These are phyloP conservation scores for Anguilla obscura DNA, from an alignment of 2,797 vertebrate species.

Conservation along the genomic window DNA sequence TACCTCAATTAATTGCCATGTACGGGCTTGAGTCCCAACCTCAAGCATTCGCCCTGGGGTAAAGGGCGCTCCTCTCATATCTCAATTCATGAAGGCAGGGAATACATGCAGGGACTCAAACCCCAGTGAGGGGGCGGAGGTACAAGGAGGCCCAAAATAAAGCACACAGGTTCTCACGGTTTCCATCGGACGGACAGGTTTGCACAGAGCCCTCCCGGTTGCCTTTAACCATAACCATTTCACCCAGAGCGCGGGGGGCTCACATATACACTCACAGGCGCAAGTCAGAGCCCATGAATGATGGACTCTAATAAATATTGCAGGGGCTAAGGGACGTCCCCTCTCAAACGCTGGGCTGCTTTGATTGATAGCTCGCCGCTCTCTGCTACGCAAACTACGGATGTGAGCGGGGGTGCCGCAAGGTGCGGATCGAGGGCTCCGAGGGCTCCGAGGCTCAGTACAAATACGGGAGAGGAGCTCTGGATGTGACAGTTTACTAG, in stretches of 20 bases:
- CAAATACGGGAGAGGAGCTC: neutral
- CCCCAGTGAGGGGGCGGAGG: constrained; percentile 24
- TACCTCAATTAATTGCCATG: constrained; percentile 60
- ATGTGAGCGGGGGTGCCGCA: constrained; percentile 18
- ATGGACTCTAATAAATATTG: constrained; percentile 31
- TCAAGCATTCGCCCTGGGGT: constrained; percentile 58
- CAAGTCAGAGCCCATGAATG: constrained; percentile 17
- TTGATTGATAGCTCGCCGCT: constrained; percentile 29
- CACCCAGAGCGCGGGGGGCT: neutral
- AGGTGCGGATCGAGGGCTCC: constrained; percentile 21
- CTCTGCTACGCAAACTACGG: neutral
- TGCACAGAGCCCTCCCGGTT: neutral
- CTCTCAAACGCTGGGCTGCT: constrained; percentile 34
- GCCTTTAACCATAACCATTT: neutral
- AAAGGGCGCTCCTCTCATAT: constrained; percentile 49
- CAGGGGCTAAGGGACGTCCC: constrained; percentile 30
- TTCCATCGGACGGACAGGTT: neutral
- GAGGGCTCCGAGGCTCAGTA: constrained; percentile 9
- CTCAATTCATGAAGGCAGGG: constrained; percentile 52
- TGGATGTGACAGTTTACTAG: neutral
- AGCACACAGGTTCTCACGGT: neutral
- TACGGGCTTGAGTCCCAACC: constrained; percentile 54
- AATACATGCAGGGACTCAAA: constrained; percentile 51
- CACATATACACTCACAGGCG: constrained; percentile 25
- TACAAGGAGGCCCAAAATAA: constrained; percentile 10